These are phyloP conservation scores for Ceratina japonica DNA, from an alignment of 1,140 invertebrate genomes.

Conservation along the genomic window DNA sequence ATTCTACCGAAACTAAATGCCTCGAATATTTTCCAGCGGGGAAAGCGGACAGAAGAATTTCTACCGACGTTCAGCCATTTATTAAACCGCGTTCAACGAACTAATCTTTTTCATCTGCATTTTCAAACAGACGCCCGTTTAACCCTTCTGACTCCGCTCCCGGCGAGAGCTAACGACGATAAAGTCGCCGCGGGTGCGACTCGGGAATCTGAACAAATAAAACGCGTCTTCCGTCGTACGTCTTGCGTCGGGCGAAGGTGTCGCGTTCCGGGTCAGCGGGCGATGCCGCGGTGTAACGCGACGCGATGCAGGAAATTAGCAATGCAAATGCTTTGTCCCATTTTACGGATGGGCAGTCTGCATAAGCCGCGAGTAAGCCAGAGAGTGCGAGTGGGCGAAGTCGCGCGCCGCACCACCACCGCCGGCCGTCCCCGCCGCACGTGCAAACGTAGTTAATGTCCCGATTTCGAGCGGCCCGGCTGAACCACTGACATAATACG, in stretches of 20 bases:
- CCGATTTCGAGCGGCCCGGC: slow-evolving; percentile 42
- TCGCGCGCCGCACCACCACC: not conserved
- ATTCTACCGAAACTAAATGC: too few species aligned
- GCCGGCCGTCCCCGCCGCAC: slow-evolving; percentile 40
- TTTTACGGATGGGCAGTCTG: slow-evolving; percentile 54
- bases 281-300: slow-evolving; percentile 32
- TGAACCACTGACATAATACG: slow-evolving; percentile 56
- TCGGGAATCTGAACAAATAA: too few species aligned
- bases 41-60: too few species aligned
- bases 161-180: too few species aligned
- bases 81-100: too few species aligned
- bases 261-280: slow-evolving; percentile 40
- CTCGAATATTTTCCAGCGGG: too few species aligned
- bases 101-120: too few species aligned
- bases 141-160: too few species aligned
- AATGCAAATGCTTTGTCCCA: slow-evolving; percentile 60
- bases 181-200: too few species aligned
- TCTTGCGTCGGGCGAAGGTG: slow-evolving; percentile 7
- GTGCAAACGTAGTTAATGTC: slow-evolving; percentile 60
- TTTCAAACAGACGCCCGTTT: too few species aligned
- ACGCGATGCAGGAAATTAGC: slow-evolving; percentile 45
- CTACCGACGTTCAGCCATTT: too few species aligned
- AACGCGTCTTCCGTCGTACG: not conserved
- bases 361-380: slow-evolving; percentile 51
- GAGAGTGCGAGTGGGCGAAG: not conserved